phyloP scores from a whole-genome alignment of 2,888 invertebrate genomes.

The Pollenia labialis region DNA sequence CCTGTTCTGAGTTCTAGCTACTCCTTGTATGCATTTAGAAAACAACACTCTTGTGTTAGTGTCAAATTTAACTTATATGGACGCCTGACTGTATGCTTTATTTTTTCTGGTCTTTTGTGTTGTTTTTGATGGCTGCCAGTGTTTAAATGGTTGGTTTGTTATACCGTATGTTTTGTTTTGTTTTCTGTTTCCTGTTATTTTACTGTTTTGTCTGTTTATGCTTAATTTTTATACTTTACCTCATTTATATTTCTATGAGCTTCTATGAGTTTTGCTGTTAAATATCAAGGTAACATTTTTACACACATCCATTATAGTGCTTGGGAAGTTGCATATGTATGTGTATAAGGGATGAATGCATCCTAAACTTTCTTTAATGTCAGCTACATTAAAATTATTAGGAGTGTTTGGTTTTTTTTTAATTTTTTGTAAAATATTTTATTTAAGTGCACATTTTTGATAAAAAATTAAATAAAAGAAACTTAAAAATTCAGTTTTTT shows the following conservation, averaged over 20 bases:
- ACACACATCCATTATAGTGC: background rate
- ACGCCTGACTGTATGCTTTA: slow-evolving; percentile 21
- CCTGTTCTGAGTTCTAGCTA: background rate
- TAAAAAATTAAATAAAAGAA: background rate
- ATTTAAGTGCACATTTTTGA: background rate
- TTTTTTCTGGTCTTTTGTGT: slow-evolving; percentile 9
- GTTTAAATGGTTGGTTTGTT: slow-evolving; percentile 58
- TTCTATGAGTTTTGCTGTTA: slow-evolving; percentile 2
- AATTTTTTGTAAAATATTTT: background rate
- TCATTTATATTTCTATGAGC: background rate
- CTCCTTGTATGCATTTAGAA: slow-evolving; percentile 20
- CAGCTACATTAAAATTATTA: slow-evolving; percentile 9
- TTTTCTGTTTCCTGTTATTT: slow-evolving; percentile 35
- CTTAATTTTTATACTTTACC: slow-evolving; percentile 47
- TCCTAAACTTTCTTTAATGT: slow-evolving; percentile 15
- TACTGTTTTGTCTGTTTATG: slow-evolving; percentile 28
- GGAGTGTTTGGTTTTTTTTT: background rate
- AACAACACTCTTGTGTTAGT: background rate
- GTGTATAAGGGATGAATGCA: background rate
- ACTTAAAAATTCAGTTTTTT: too few relatives aligned
- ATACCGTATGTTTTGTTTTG: slow-evolving; percentile 48
- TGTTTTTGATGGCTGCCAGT: slow-evolving; percentile 61
- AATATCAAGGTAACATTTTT: slow-evolving; percentile 48
- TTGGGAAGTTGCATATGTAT: background rate
- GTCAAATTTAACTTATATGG: background rate